Evolutionary conservation across 2,797 vertebrate genomes (phyloP), one percentile per base, ranked within the genome.

Genomic region (Paramormyrops hopkinsi): DNA sequence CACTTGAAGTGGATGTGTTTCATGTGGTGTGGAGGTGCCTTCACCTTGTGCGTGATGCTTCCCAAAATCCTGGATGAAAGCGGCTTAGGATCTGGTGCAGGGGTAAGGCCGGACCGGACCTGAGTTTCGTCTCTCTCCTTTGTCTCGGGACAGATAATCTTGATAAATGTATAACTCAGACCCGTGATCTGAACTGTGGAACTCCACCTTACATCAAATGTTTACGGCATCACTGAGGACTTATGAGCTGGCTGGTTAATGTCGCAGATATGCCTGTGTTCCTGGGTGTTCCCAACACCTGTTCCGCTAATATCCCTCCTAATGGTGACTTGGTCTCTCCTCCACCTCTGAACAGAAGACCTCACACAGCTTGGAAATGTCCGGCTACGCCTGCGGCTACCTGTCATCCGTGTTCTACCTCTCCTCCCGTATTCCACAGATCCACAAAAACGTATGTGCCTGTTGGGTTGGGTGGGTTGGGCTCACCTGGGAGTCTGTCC

Each of bases 371-470:
- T 92, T 93, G 86, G 94, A 95, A 92, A 91, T 95, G 86, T 95
- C 95, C 90, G 96, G 93, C 50, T 97, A 96, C 88, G 87, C 95
- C 91, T 96, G 95, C 93, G 96, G 94, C 91, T 96, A 92, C 89
- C 22, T 94, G 53, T 95, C 94, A 69, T 95, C 94, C 0, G 46
- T 94, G 50, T 95, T 97, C 92, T 96, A 95, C 93, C 94, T 97
- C 91, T 92, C 94, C 88, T 96, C 95, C 46, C 92, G 93, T 86
- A 94, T 97, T 91, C 95, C 95, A 12, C 95, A 96, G 92, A 95
- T 96, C 46, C 92, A 94, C 89, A 95, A 96, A 95, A 96, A 97
- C 8, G 89, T 95, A 93, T 94, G 95, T 93, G 88, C 9, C 1
- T 89, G 59, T 83, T 79, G 29, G 17, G n/a, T 33, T 3, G 44